Percentiles rank a stretch among this genome's conserved stretches.
Evolutionary conservation across 92 coral and sea anemone species (phyloP).

Genomic region (Porites evermanni): DNA sequence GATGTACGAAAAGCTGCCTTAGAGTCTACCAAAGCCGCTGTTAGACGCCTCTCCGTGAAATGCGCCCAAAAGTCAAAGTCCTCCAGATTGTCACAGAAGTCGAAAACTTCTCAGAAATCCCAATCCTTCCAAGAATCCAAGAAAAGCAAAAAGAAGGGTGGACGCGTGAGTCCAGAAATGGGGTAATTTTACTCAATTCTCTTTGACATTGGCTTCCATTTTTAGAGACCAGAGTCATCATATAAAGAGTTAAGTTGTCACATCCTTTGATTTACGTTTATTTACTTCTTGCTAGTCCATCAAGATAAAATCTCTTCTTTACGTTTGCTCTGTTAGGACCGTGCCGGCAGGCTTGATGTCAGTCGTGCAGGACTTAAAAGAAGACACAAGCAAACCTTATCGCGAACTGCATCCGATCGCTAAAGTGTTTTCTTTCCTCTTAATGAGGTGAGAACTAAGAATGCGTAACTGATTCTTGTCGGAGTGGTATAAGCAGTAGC

Average conservation of each 20-base stretch:
- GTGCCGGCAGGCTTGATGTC: constrained; percentile 30
- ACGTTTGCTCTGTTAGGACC: neutral
- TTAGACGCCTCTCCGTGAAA: constrained; percentile 69
- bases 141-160: neutral
- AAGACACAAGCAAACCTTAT: constrained; percentile 71
- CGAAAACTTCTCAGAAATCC: neutral
- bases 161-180: constrained; percentile 1
- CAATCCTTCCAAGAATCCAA: neutral
- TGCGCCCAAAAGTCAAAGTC: constrained; percentile 26
- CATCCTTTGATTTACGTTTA: too few species aligned
- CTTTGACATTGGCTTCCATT: neutral
- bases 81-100: neutral
- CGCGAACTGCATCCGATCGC: constrained; percentile 57
- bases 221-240: too few species aligned
- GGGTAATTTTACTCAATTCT: neutral
- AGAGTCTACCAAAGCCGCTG: constrained; percentile 58
- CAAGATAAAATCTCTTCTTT: neutral
- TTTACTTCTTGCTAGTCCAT: neutral
- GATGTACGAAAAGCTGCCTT: constrained; percentile 69
- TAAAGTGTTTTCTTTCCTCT: constrained; percentile 60
- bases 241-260: too few species aligned
- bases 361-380: constrained; percentile 42
- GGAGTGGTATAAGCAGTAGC: neutral
- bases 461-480: neutral
- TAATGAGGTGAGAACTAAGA: constrained; percentile 64